phyloP scores from a whole-genome alignment of 2,888 invertebrate species.

The Oscheius sp. region DNA sequence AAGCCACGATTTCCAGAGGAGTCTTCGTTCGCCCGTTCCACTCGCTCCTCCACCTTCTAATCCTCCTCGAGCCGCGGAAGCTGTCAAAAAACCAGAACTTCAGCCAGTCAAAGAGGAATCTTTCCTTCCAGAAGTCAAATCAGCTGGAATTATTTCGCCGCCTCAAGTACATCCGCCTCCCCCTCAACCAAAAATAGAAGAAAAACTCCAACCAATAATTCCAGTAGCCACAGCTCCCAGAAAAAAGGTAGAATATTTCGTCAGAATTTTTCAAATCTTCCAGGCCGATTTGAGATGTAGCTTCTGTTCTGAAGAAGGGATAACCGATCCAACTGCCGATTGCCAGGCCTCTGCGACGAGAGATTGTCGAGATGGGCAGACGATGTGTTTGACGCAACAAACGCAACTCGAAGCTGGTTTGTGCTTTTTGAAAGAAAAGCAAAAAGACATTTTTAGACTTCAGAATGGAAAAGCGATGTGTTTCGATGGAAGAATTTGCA shows the following conservation, averaged over 20 bases:
- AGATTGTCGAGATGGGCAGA: conserved; percentile 38
- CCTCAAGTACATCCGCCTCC: conserved; percentile 15
- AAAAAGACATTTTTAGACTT: conserved; percentile 45
- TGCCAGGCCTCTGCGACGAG: conserved; percentile 34
- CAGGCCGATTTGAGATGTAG: conserved; percentile 34
- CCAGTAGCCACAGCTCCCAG: not conserved
- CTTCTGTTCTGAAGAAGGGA: conserved; percentile 42
- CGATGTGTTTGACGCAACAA: conserved; percentile 60
- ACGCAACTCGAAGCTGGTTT: conserved; percentile 48
- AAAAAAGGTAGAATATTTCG: not conserved
- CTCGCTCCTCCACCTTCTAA: conserved; percentile 2
- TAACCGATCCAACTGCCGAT: conserved; percentile 55
- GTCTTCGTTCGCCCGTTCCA: conserved; percentile 30
- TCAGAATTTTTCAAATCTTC: not conserved
- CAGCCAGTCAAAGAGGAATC: not conserved
- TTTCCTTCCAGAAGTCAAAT: not conserved
- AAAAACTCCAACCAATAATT: conserved; percentile 4
- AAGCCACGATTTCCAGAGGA: conserved; percentile 5
- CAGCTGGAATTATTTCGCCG: not conserved
- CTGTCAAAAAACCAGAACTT: not conserved
- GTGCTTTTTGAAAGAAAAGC: not conserved
- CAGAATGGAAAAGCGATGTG: conserved; percentile 60
- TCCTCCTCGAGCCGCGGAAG: not conserved
- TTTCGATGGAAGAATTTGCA: conserved; percentile 50
- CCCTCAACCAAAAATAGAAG: conserved; percentile 8